A percentile compares a stretch with the other conserved stretches of the same genome.
These are phyloP conservation scores for Drosophila mayaguana DNA, from an alignment of 2,888 invertebrate genomes.

Conservation along the genomic window DNA sequence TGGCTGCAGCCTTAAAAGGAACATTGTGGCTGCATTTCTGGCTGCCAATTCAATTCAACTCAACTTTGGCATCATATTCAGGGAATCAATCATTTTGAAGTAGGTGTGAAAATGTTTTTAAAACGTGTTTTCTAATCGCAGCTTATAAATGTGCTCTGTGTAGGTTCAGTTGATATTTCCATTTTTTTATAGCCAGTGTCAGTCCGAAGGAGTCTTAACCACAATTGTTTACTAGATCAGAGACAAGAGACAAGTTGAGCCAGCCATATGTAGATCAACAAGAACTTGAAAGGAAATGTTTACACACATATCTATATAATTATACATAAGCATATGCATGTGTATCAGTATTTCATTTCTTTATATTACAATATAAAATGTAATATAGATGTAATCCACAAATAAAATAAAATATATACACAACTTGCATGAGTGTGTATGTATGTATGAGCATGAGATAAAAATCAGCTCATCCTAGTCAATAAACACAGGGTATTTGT, in stretches of 20 bases:
- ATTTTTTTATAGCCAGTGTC: background rate
- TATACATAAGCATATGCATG: background rate
- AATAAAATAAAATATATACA: background rate
- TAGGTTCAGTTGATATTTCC: conserved; percentile 18
- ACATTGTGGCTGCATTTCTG: conserved; percentile 48
- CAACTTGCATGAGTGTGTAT: too few species aligned
- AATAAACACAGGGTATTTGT: background rate
- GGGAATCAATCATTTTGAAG: conserved; percentile 44
- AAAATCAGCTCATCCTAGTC: background rate
- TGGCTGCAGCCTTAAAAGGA: conserved; percentile 45
- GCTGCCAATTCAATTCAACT: conserved; percentile 9
- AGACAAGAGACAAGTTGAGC: background rate
- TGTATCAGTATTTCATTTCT: background rate
- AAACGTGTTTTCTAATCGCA: conserved; percentile 21
- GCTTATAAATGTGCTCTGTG: conserved; percentile 17
- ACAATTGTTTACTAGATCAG: background rate
- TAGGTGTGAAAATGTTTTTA: conserved; percentile 45
- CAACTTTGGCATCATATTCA: conserved; percentile 20
- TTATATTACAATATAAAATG: background rate
- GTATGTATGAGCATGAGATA: too few species aligned
- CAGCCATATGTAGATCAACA: background rate
- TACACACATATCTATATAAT: background rate
- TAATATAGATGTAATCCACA: background rate
- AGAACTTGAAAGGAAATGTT: background rate
- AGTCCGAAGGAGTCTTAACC: background rate